Percentiles rank a stretch among this genome's conserved stretches.
phyloP scores from a whole-genome alignment of 1,140 invertebrate species.

The Asobara japonica region DNA sequence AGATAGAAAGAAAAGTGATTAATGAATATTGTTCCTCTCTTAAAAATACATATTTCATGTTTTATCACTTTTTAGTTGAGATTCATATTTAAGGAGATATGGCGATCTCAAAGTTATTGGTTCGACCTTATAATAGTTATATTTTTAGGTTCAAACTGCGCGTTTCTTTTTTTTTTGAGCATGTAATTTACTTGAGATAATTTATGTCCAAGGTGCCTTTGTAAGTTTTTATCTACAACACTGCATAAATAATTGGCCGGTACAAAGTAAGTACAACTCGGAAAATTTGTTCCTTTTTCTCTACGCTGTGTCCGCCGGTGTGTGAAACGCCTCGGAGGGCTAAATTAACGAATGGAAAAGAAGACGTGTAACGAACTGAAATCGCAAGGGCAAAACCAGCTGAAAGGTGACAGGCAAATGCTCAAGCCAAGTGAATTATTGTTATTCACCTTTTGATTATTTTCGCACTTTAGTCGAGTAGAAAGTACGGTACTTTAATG shows the following conservation, averaged over 20 bases:
- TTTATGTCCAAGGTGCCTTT: background rate
- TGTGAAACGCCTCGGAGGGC: background rate
- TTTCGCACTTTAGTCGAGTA: background rate
- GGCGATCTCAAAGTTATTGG: no score
- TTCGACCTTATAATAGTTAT: no score
- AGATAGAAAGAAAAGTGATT: no score
- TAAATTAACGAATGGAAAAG: conserved; percentile 11
- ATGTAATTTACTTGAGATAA: no score
- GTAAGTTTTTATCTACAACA: background rate
- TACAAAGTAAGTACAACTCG: background rate
- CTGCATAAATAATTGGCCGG: background rate
- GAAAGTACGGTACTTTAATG: no score
- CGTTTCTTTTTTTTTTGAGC: no score
- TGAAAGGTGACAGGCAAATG: background rate
- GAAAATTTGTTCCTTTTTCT: background rate
- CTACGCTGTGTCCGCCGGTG: background rate
- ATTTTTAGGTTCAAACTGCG: no score
- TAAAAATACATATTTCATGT: no score
- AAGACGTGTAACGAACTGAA: conserved; percentile 5
- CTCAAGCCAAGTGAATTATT: background rate
- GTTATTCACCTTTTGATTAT: conserved; percentile 9
- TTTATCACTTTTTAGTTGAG: no score
- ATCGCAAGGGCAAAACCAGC: background rate
- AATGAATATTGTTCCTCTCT: no score
- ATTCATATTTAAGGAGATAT: no score